phyloP scores from a whole-genome alignment of 1,140 invertebrate genomes.

The Drosophila arawakana region DNA sequence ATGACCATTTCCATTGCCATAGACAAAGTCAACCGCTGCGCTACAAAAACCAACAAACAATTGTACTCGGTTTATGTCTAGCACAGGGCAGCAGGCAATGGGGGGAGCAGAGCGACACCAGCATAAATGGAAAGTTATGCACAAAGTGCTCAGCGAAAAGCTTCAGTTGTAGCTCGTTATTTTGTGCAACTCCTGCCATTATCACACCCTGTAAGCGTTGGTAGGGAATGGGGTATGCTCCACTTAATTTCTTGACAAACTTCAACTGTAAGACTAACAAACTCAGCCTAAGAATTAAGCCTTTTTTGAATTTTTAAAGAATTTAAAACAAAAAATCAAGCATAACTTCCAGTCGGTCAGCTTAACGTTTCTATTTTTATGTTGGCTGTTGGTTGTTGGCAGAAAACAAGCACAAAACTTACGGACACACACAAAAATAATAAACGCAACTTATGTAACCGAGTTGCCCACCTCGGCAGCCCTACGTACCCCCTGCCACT shows the following conservation, averaged over 20 bases:
- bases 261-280: not conserved
- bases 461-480: conserved; percentile 15
- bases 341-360: not conserved
- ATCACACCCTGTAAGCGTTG: conserved; percentile 20
- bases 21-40: conserved; percentile 63
- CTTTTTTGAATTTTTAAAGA: too few species aligned
- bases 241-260: too few species aligned
- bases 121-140: conserved; percentile 68
- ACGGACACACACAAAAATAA: conserved; percentile 63
- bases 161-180: conserved; percentile 75
- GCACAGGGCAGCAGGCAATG: too few species aligned
- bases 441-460: conserved; percentile 81
- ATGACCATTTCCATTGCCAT: conserved; percentile 30
- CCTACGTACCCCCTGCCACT: not conserved
- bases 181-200: conserved; percentile 58
- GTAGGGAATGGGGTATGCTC: not conserved
- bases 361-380: conserved; percentile 22
- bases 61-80: conserved; percentile 46
- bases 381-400: conserved; percentile 27
- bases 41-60: conserved; percentile 62
- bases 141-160: conserved; percentile 72
- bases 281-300: too few species aligned
- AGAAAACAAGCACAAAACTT: conserved; percentile 78
- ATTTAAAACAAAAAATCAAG: too few species aligned
- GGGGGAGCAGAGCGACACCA: not conserved